Base-by-base conservation (phyloP, 2,888 invertebrate species). In the Barypeithes pellucidus region DNA sequence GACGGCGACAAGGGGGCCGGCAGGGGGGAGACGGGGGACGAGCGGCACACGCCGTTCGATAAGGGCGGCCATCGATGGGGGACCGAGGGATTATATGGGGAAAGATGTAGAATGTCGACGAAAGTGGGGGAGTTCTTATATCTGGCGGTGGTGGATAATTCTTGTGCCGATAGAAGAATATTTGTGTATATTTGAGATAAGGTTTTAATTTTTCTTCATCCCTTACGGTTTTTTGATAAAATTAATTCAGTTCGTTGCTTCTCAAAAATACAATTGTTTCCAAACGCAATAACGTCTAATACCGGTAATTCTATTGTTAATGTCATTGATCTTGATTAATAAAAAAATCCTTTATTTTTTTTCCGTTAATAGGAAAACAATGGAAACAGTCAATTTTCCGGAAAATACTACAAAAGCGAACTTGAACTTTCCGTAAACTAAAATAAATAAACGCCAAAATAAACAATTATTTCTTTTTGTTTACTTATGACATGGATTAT, bases 21-120 rank as follows among this genome's bases (percentile, higher is more conserved):
- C 50, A 84, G 84, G 81, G 82, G 81, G 83, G 84, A 83, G 82
- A 82, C 82, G 82, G 84, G 83, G 83, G 82, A 67, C 83, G 84
- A 82, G 52, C 73, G 72, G 71, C 75, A 72, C 75, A 73, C 70
- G 72, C 72, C 76, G 76, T 73, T 78, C 78, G 78, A 80, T 80
- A 79, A 77, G 83, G 81, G 75, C 75, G 71, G 75, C 75, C 75
- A 72, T 72, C 75, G 72, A 67, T 65, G 47, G 59, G 66, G 69
- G 69, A 36, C 29, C 41, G 66, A 47, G 59, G 60, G 63, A 62
- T 63, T 68, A 50, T 68, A 50, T 60, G 68, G 65, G 60, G 66
- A 60, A 65, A 60, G 54, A 29, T 47, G 57, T 66, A 73, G 66
- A 54, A 61, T 60, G 73, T 50, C 69, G 57, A 29, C 60, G 63